Evolutionary conservation across 2,888 invertebrate species (phyloP).

Genomic region (Uloborus plumipes): DNA sequence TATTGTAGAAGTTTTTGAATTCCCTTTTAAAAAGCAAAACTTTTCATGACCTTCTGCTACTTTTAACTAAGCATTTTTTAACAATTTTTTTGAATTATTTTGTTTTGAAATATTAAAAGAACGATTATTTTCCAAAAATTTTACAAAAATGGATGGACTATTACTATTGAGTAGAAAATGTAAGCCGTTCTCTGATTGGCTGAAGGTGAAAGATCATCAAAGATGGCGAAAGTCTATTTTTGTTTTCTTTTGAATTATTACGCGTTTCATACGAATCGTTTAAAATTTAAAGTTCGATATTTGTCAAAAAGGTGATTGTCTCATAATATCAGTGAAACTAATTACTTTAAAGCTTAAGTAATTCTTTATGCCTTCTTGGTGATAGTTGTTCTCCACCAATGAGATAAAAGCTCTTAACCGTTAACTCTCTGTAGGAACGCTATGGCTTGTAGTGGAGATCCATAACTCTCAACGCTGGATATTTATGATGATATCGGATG

Average conservation of each 20-base stretch:
- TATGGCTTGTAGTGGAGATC: constrained; percentile 27
- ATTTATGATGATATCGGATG: background rate
- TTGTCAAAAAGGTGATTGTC: background rate
- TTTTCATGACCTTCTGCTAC: too few species aligned
- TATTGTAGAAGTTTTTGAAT: too few species aligned
- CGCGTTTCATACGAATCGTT: too few species aligned
- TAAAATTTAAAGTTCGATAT: too few species aligned
- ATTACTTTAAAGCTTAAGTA: background rate
- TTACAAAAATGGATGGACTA: too few species aligned
- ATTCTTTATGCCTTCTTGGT: background rate
- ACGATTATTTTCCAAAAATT: too few species aligned
- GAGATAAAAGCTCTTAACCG: constrained; percentile 59
- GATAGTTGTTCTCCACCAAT: constrained; percentile 41
- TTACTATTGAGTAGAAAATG: constrained; percentile 19
- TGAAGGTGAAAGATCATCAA: constrained; percentile 30
- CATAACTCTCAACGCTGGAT: background rate
- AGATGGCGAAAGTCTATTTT: constrained; percentile 57
- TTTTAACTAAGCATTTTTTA: too few species aligned
- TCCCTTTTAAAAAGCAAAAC: too few species aligned
- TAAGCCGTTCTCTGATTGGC: constrained; percentile 46
- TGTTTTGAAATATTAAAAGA: too few species aligned
- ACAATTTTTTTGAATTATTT: too few species aligned
- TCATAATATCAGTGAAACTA: background rate
- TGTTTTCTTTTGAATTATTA: constrained; percentile 13
- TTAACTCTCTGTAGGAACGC: constrained; percentile 52